phyloP scores from a whole-genome alignment of 2,888 invertebrate species.

The Syritta pipiens region DNA sequence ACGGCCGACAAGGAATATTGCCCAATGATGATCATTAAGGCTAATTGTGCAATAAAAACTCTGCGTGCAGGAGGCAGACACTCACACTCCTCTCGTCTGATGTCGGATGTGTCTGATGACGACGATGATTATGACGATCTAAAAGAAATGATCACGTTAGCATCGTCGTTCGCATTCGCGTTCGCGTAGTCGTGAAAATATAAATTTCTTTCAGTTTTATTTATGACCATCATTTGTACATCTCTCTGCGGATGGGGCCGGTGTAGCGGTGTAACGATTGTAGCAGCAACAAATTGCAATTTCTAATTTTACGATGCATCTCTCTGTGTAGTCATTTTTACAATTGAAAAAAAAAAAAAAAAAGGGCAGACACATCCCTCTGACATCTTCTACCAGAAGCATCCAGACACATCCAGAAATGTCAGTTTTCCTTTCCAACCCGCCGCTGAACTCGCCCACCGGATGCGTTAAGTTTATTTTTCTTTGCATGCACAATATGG shows the following conservation, averaged over 20 bases:
- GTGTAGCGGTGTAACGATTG: no score
- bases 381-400: background rate
- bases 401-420: background rate
- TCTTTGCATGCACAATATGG: conserved; percentile 56
- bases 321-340: background rate
- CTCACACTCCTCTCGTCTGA: background rate
- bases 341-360: conserved; percentile 13
- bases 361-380: conserved; percentile 31
- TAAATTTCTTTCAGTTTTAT: conserved; percentile 7
- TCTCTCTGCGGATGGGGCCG: background rate
- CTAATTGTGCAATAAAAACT: conserved; percentile 66
- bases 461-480: conserved; percentile 64
- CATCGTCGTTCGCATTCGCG: no score
- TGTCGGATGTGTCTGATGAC: background rate
- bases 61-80: no score
- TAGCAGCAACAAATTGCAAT: conserved; percentile 42
- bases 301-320: conserved; percentile 49
- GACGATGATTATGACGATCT: no score
- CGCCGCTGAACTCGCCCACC: conserved; percentile 50
- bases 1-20: conserved; percentile 58
- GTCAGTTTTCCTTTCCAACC: conserved; percentile 1
- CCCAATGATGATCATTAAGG: conserved; percentile 61
- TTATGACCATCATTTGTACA: conserved; percentile 28
- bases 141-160: conserved; percentile 11
- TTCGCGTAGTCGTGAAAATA: background rate